A percentile compares a stretch with the other conserved stretches of the same genome.
Evolutionary conservation across 2,797 vertebrate species (phyloP).

Genomic region (Pangasius djambal): DNA sequence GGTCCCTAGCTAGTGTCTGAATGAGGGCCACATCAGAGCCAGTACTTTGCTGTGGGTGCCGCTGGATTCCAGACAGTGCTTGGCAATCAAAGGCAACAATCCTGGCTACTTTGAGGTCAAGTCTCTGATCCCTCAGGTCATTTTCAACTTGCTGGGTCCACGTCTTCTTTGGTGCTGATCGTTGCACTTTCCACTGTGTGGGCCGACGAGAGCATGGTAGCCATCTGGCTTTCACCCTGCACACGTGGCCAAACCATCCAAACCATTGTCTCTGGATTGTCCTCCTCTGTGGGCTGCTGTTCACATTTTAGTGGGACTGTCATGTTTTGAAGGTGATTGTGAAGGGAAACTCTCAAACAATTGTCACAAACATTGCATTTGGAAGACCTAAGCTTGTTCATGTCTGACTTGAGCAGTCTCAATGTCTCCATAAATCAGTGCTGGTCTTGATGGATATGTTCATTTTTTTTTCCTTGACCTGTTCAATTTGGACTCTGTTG

Average conservation of each 20-base stretch:
- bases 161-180: conserved; percentile 1
- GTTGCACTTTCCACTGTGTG: neutral
- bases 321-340: neutral
- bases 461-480: neutral
- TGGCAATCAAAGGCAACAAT: neutral
- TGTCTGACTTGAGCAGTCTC: neutral
- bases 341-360: neutral
- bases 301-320: neutral
- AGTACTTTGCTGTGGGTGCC: conserved; percentile 1
- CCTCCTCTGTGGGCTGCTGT: neutral
- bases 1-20: neutral
- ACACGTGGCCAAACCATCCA: neutral
- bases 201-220: neutral
- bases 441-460: neutral
- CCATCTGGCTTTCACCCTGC: neutral
- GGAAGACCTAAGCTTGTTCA: neutral
- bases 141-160: conserved; percentile 8
- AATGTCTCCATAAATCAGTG: neutral
- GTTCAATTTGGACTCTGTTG: neutral
- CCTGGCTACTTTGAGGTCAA: neutral
- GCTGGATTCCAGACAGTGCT: neutral
- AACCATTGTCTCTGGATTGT: neutral
- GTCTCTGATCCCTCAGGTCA: neutral
- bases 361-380: neutral
- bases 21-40: neutral